Conservation (phyloP, 2,797 vertebrate genomes). For the Sarcoramphus papa region DNA sequence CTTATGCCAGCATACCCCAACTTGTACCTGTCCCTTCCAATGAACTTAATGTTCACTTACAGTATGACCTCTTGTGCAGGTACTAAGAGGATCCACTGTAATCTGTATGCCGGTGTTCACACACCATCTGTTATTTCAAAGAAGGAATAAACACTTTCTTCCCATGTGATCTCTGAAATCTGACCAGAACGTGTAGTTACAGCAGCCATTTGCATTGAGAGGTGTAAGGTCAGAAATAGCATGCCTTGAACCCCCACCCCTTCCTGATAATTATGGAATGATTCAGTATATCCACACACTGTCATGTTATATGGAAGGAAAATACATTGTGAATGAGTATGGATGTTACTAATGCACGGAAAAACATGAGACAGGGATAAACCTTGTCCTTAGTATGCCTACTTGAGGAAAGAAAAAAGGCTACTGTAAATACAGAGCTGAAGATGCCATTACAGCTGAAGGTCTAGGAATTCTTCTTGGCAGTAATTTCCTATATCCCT, state of each 20-base stretch:
- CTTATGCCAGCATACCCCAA: neutral
- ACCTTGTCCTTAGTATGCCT: neutral
- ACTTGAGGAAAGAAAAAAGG: neutral
- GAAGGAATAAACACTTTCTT: neutral
- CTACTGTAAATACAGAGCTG: neutral
- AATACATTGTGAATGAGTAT: neutral
- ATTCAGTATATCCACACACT: neutral
- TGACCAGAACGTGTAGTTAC: neutral
- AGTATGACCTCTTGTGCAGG: neutral
- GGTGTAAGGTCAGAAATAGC: neutral
- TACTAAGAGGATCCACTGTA: neutral
- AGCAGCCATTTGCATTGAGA: neutral
- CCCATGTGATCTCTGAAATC: neutral
- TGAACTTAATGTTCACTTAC: neutral
- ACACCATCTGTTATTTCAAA: neutral
- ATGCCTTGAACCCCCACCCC: rapidly evolving
- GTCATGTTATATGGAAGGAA: neutral
- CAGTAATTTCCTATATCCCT: neutral
- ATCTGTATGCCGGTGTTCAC: neutral
- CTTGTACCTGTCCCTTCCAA: neutral
- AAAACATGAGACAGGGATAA: neutral
- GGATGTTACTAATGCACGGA: neutral
- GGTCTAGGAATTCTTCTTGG: neutral
- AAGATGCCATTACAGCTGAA: neutral
- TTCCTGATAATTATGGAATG: neutral